These are phyloP conservation scores for Falco punctatus DNA, from an alignment of 2,113 vertebrate species.

Conservation along the genomic window DNA sequence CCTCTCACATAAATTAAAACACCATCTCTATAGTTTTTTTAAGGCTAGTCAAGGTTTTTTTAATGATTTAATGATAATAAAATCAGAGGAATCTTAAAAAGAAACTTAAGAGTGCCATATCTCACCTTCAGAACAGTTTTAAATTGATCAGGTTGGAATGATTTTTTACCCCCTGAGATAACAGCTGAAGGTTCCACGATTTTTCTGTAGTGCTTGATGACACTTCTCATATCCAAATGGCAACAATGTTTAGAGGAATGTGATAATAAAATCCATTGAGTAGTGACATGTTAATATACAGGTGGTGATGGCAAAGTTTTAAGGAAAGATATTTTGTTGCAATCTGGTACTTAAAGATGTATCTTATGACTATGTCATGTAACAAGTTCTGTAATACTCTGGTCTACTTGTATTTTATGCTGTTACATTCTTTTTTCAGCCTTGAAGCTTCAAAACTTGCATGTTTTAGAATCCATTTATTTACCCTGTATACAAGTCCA, in stretches of 20 bases:
- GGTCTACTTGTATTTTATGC: background rate
- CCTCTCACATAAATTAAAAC: background rate
- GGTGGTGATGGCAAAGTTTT: background rate
- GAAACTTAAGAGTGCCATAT: background rate
- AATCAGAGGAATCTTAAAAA: background rate
- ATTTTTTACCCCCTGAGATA: background rate
- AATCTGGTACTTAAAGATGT: background rate
- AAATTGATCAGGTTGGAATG: background rate
- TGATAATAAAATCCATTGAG: conserved; percentile 1
- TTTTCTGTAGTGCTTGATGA: background rate
- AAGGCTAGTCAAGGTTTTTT: background rate
- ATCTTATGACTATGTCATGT: background rate
- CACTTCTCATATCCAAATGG: conserved; percentile 23
- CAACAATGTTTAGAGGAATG: background rate
- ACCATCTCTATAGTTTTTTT: background rate
- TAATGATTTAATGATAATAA: background rate
- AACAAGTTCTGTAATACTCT: background rate
- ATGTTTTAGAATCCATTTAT: background rate
- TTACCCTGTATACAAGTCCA: background rate
- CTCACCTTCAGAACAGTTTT: background rate
- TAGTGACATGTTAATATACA: background rate
- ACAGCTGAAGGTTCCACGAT: background rate
- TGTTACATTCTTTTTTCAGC: background rate
- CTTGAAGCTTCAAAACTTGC: background rate
- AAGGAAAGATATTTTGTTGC: background rate